Evolutionary conservation across 2,888 invertebrate genomes (phyloP).

Genomic region (Ichneumoninae sp.): DNA sequence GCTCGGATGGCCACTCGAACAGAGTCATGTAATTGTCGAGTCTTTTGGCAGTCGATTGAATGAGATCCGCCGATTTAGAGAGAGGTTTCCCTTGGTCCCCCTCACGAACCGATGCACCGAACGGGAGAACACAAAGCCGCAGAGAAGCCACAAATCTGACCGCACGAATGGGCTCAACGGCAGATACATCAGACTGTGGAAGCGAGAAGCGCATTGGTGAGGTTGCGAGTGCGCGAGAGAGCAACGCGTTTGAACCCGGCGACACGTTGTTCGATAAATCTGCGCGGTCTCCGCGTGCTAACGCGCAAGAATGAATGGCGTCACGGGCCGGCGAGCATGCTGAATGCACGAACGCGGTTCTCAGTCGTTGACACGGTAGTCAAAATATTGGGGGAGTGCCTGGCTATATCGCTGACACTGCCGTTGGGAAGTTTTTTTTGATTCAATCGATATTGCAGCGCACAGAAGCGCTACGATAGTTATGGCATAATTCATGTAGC

Average conservation of each 20-base stretch:
- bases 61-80: background rate
- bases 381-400: slow-evolving; percentile 84
- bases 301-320: slow-evolving; percentile 81
- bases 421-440: slow-evolving; percentile 52
- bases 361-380: slow-evolving; percentile 81
- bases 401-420: slow-evolving; percentile 54
- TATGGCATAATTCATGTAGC: slow-evolving; percentile 46
- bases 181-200: background rate
- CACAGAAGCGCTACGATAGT: slow-evolving; percentile 26
- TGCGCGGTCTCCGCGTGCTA: slow-evolving; percentile 68
- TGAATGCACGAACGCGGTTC: slow-evolving; percentile 77
- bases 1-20: slow-evolving; percentile 47
- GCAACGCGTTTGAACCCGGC: slow-evolving; percentile 76
- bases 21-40: slow-evolving; percentile 63
- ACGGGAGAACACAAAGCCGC: slow-evolving; percentile 74
- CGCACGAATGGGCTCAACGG: slow-evolving; percentile 72
- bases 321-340: slow-evolving; percentile 81
- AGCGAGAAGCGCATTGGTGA: slow-evolving; percentile 20
- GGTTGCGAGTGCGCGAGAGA: slow-evolving; percentile 18
- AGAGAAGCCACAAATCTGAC: slow-evolving; percentile 82
- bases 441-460: background rate
- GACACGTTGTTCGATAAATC: slow-evolving; percentile 82
- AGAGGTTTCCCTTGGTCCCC: slow-evolving; percentile 12
- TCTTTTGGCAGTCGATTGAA: slow-evolving; percentile 42
- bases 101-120: slow-evolving; percentile 20